Percentiles rank a stretch among this genome's conserved stretches.
Evolutionary conservation across 2,888 invertebrate species (phyloP).

Genomic region (Sepiola atlantica): DNA sequence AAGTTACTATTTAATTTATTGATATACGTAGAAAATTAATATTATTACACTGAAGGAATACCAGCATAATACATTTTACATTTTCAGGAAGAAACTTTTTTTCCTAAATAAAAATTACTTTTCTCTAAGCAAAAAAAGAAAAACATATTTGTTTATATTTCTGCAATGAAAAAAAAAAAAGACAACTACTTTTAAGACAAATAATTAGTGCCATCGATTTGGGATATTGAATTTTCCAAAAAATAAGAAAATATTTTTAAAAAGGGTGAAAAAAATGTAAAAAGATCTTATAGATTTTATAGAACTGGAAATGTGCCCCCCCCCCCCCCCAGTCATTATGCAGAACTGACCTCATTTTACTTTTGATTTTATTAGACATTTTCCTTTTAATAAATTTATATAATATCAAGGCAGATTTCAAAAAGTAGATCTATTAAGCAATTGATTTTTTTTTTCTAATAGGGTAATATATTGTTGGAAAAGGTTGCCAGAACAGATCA

Average conservation of each 20-base stretch:
- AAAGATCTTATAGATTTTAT: background rate
- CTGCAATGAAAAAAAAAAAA: background rate
- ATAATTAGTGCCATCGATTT: background rate
- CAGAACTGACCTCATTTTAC: background rate
- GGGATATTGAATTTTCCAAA: background rate
- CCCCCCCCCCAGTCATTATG: background rate
- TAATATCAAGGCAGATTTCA: no score
- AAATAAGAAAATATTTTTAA: no score
- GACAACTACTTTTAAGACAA: background rate
- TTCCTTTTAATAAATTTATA: background rate
- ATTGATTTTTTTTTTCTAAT: no score
- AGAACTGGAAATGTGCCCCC: background rate
- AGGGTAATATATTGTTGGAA: no score
- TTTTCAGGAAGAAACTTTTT: background rate
- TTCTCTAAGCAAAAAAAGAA: background rate
- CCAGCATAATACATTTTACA: background rate
- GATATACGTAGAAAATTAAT: background rate
- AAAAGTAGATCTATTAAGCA: no score
- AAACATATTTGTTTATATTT: background rate
- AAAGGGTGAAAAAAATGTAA: no score
- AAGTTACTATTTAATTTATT: background rate
- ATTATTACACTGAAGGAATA: background rate
- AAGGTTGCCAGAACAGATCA: no score
- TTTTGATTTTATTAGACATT: background rate
- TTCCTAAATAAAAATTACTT: background rate